Conservation (phyloP, 2,888 invertebrate genomes). For the Macroteleia sp. region DNA sequence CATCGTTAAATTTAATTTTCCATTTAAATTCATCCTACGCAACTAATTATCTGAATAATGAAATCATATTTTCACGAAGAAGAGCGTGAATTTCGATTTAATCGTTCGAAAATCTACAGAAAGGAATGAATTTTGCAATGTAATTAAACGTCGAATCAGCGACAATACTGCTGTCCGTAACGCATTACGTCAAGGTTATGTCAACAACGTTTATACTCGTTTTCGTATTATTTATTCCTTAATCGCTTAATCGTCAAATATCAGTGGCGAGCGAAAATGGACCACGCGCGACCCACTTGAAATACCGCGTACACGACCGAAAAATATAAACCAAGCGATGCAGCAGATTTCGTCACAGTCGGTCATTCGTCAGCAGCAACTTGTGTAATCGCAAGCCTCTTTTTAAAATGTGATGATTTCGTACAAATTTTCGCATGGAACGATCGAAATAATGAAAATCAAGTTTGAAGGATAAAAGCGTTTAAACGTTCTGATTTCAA, state of each 20-base stretch:
- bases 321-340: constrained; percentile 45
- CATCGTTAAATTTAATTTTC: too few species aligned
- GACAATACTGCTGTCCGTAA: neutral
- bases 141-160: neutral
- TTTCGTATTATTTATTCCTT: constrained; percentile 14
- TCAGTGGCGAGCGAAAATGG: constrained; percentile 18
- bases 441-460: too few species aligned
- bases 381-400: constrained; percentile 12
- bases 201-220: constrained; percentile 10
- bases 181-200: constrained; percentile 15
- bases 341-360: constrained; percentile 70
- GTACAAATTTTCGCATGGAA: too few species aligned
- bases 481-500: too few species aligned
- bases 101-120: neutral
- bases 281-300: constrained; percentile 33
- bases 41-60: too few species aligned
- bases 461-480: too few species aligned
- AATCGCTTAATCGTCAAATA: constrained; percentile 47
- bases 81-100: neutral
- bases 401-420: too few species aligned
- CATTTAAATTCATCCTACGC: too few species aligned
- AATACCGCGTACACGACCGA: constrained; percentile 37
- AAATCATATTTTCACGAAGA: too few species aligned
- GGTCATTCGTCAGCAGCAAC: constrained; percentile 68
- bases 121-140: neutral